phyloP scores from a whole-genome alignment of 1,140 invertebrate genomes.

The Triops cancriformis region DNA sequence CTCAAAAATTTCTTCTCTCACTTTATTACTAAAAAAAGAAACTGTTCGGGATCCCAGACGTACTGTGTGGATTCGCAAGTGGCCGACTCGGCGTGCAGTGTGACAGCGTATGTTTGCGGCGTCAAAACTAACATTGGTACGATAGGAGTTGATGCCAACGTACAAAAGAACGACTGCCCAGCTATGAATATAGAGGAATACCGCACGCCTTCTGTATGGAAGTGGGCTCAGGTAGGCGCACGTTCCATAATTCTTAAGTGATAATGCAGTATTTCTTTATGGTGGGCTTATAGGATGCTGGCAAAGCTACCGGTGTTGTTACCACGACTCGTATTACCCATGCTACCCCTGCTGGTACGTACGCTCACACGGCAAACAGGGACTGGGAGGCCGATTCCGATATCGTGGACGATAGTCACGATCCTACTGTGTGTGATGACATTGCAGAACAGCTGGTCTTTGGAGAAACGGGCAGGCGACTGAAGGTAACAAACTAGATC shows the following conservation, averaged over 20 bases:
- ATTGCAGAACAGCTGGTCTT: slow-evolving; percentile 39
- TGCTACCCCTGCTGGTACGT: slow-evolving; percentile 41
- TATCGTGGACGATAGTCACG: slow-evolving; percentile 28
- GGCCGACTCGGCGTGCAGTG: slow-evolving; percentile 68
- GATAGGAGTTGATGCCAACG: slow-evolving; percentile 57
- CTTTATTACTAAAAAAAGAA: no score
- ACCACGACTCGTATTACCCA: slow-evolving; percentile 42
- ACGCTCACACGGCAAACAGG: slow-evolving; percentile 37
- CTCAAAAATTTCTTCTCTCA: no score
- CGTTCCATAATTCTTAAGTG: no score
- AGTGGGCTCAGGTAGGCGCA: slow-evolving; percentile 28
- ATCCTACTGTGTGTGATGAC: slow-evolving; percentile 37
- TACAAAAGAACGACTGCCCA: slow-evolving; percentile 49
- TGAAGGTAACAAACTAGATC: slow-evolving; percentile 33
- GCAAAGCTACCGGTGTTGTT: slow-evolving; percentile 41
- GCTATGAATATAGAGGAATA: slow-evolving; percentile 21
- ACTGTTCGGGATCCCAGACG: no score
- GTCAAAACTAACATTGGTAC: slow-evolving; percentile 69
- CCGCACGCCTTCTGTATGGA: slow-evolving; percentile 21
- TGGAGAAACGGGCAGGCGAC: slow-evolving; percentile 35
- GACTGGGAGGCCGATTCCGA: slow-evolving; percentile 37
- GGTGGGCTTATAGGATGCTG: slow-evolving; percentile 31
- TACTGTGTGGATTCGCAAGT: slow-evolving; percentile 69
- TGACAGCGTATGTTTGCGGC: slow-evolving; percentile 64
- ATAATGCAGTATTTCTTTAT: no score